A percentile compares a stretch with the other conserved stretches of the same genome.
phyloP scores from a whole-genome alignment of 64 coral and sea anemone species.

The Catalaphyllia jardinei region DNA sequence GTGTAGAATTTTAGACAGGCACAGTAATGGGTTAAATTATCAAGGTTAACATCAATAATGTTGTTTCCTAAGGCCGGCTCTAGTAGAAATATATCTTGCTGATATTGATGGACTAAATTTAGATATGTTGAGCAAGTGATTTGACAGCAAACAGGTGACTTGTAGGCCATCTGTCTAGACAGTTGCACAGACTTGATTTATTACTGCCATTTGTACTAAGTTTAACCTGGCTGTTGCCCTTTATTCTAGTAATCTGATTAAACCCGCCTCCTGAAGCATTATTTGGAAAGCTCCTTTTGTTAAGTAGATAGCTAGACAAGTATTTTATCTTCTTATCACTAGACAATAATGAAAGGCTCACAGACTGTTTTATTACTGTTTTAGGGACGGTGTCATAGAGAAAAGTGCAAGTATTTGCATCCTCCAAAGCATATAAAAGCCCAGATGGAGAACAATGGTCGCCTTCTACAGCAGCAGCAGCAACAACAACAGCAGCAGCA shows the following conservation, averaged over 20 bases:
- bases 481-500: constrained; percentile 88
- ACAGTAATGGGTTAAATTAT: neutral
- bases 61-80: neutral
- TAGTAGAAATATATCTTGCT: no score
- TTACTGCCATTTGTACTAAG: neutral
- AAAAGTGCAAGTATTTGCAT: constrained; percentile 98
- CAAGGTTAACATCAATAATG: neutral
- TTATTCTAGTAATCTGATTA: constrained; percentile 1
- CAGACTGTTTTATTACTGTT: neutral
- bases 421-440: constrained; percentile 95
- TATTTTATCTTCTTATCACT: no score
- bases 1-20: neutral
- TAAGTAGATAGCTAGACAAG: no score
- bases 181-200: neutral
- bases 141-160: neutral
- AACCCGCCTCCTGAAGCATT: neutral
- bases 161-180: neutral
- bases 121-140: neutral
- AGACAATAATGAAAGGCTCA: no score
- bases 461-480: constrained; percentile 89
- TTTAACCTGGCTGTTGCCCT: neutral
- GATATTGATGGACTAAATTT: no score
- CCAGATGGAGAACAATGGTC: constrained; percentile 97
- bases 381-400: constrained; percentile 89
- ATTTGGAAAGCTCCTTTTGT: neutral